Percentiles rank a stretch among this genome's conserved stretches.
These are phyloP conservation scores for Mesocricetus auratus DNA, from an alignment of 2,113 vertebrate species.

Conservation along the genomic window DNA sequence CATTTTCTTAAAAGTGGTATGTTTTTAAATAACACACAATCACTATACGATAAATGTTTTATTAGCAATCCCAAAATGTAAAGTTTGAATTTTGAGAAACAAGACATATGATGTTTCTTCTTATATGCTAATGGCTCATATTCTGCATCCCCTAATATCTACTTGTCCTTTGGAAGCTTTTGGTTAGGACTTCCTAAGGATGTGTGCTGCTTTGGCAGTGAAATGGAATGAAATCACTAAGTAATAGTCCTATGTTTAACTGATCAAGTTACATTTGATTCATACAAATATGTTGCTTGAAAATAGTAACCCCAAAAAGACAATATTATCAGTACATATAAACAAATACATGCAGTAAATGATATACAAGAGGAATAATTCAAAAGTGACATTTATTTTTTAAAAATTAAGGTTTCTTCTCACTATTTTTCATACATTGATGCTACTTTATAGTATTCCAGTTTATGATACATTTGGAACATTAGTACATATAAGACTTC, in stretches of 20 bases:
- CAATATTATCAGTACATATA: not conserved
- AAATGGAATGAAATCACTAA: not conserved
- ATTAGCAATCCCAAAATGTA: not conserved
- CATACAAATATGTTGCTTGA: not conserved
- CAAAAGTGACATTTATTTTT: not conserved
- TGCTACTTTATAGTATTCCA: not conserved
- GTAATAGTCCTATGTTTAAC: not conserved
- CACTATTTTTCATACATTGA: not conserved
- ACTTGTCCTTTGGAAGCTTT: not conserved
- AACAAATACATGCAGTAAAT: not conserved
- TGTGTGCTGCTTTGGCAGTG: not conserved
- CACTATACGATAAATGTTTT: not conserved
- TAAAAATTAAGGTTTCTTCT: not conserved
- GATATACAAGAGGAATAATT: not conserved
- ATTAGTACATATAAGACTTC: not conserved
- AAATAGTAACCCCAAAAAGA: not conserved
- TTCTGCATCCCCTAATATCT: not conserved
- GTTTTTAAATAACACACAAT: not conserved
- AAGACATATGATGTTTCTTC: not conserved
- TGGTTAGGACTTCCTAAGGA: not conserved
- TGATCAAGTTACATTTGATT: not conserved
- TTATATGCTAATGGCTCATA: fast-evolving
- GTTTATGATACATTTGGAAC: not conserved
- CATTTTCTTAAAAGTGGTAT: not conserved
- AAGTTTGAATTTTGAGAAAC: not conserved